Evolutionary conservation across 2,888 invertebrate species (phyloP).

Genomic region (Scaptodrosophila latifasciaeformis): DNA sequence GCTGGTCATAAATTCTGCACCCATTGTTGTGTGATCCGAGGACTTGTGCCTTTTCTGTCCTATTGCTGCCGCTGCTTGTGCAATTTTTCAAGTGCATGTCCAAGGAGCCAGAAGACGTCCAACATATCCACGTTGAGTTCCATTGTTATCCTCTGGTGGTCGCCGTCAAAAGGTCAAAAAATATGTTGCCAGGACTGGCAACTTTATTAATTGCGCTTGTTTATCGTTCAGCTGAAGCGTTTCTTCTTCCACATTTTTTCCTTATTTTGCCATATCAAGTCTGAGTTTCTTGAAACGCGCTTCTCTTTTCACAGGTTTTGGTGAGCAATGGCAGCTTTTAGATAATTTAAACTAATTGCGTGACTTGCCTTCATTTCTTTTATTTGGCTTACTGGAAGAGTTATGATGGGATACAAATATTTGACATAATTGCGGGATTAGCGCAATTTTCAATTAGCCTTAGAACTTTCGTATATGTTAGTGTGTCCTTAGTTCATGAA

Average conservation of each 20-base stretch:
- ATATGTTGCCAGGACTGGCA: conserved; percentile 44
- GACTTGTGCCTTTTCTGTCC: conserved; percentile 32
- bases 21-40: conserved; percentile 53
- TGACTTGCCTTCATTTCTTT: conserved; percentile 53
- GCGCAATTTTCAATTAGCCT: conserved; percentile 53
- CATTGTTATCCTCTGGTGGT: conserved; percentile 15
- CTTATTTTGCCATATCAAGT: no score
- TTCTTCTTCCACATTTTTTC: no score
- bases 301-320: conserved; percentile 10
- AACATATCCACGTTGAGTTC: conserved; percentile 7
- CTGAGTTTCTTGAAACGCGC: no score
- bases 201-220: conserved; percentile 68
- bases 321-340: conserved; percentile 24
- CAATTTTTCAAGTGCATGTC: conserved; percentile 59
- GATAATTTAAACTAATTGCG: conserved; percentile 66
- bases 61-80: no score
- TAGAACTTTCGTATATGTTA: no score
- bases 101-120: conserved; percentile 36
- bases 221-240: conserved; percentile 55
- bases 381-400: conserved; percentile 40
- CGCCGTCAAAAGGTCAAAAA: conserved; percentile 49
- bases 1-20: conserved; percentile 62
- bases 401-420: conserved; percentile 50
- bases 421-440: conserved; percentile 57
- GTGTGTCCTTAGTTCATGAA: no score